phyloP scores from a whole-genome alignment of 2,113 vertebrate genomes.

The Siphamia tubifer region DNA sequence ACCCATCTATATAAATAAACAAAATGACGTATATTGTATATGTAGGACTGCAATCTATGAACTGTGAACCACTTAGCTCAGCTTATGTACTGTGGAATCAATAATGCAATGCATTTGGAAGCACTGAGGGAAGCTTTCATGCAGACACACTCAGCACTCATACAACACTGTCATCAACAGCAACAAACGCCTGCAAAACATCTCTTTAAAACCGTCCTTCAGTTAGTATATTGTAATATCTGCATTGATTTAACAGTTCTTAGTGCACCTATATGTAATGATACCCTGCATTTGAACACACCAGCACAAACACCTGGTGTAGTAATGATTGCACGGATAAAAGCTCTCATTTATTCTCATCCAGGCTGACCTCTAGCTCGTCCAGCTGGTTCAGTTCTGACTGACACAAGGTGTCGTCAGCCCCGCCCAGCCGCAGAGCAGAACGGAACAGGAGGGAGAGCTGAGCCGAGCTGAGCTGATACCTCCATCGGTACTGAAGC shows the following conservation, averaged over 20 bases:
- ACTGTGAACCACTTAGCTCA: conserved; percentile 38
- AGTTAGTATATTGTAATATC: too few species aligned
- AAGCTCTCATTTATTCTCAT: conserved; percentile 24
- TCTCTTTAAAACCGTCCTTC: too few species aligned
- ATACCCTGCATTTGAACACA: too few species aligned
- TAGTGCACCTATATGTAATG: too few species aligned
- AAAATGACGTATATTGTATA: conserved; percentile 1
- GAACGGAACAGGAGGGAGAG: conserved; percentile 32
- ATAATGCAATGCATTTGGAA: conserved; percentile 57
- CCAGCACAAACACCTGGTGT: conserved; percentile 5
- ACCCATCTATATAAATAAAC: background rate
- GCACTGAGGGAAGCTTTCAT: conserved; percentile 17
- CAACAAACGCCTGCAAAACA: too few species aligned
- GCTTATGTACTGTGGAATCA: conserved; percentile 55
- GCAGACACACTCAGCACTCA: conserved; percentile 4
- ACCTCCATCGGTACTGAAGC: conserved; percentile 58
- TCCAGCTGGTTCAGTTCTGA: conserved; percentile 40
- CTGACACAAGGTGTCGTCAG: conserved; percentile 54
- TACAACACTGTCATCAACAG: too few species aligned
- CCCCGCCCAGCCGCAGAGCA: conserved; percentile 65
- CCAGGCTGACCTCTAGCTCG: conserved; percentile 6
- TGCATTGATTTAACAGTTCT: too few species aligned
- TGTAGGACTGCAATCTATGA: conserved; percentile 5
- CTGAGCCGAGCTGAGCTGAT: conserved; percentile 43
- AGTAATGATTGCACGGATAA: conserved; percentile 5